A percentile compares a stretch with the other conserved stretches of the same genome.
Evolutionary conservation across 2,888 invertebrate genomes (phyloP).

Genomic region (Melanotus villosus): DNA sequence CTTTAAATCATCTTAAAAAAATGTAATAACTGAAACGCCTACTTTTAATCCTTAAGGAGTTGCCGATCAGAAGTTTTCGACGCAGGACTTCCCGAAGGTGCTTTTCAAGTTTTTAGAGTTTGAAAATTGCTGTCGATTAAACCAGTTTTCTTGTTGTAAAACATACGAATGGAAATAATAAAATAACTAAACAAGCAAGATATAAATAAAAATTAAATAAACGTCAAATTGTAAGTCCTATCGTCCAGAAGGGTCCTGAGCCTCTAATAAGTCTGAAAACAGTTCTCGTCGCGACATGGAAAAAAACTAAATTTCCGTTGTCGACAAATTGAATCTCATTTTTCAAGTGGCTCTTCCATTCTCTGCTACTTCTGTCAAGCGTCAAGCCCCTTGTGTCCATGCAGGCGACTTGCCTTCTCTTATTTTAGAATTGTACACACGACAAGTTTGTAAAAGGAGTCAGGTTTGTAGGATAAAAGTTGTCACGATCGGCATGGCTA

Average conservation of each 20-base stretch:
- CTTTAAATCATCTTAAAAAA: neutral
- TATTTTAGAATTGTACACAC: conserved; percentile 24
- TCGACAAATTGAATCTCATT: conserved; percentile 62
- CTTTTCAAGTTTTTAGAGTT: too few species aligned
- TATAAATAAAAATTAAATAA: too few species aligned
- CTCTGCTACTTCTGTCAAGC: conserved; percentile 29
- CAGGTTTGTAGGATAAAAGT: neutral
- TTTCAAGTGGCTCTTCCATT: conserved; percentile 55
- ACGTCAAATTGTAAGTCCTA: too few species aligned
- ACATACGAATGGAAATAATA: too few species aligned
- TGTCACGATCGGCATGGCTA: neutral
- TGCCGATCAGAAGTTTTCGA: too few species aligned
- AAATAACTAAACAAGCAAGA: too few species aligned
- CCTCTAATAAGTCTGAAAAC: conserved; percentile 38
- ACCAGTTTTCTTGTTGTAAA: too few species aligned
- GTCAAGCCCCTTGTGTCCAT: conserved; percentile 12
- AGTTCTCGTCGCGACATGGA: conserved; percentile 51
- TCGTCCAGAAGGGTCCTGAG: conserved; percentile 15
- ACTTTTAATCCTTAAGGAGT: too few species aligned
- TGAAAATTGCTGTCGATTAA: too few species aligned
- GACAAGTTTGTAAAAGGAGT: neutral
- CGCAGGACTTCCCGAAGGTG: too few species aligned
- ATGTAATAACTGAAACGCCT: too few species aligned
- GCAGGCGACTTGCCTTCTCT: conserved; percentile 12
- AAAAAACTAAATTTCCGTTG: conserved; percentile 58